Percentiles rank a stretch among this genome's conserved stretches.
Evolutionary conservation across 2,888 invertebrate genomes (phyloP).

Genomic region (Melanophora roralis): DNA sequence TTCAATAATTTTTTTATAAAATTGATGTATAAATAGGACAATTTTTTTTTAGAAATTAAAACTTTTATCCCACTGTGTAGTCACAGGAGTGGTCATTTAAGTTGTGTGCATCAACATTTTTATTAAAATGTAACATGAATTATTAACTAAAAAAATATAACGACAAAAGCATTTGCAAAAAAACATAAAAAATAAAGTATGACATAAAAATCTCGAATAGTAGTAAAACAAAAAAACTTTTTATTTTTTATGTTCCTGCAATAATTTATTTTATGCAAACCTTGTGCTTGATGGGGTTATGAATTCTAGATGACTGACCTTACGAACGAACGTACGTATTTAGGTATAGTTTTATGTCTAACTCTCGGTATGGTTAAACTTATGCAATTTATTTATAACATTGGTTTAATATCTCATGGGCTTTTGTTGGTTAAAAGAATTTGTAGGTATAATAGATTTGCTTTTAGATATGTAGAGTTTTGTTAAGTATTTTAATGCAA

Average conservation of each 20-base stretch:
- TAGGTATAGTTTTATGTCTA: slow-evolving; percentile 11
- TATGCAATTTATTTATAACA: slow-evolving; percentile 46
- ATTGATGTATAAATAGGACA: too few relatives aligned
- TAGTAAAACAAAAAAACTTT: not conserved
- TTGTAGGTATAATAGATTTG: not conserved
- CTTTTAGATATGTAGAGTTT: not conserved
- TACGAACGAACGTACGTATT: not conserved
- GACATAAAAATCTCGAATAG: slow-evolving; percentile 29
- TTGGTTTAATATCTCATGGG: slow-evolving; percentile 20
- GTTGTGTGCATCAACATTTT: slow-evolving; percentile 54
- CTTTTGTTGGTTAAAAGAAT: not conserved
- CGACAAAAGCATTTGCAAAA: slow-evolving; percentile 46
- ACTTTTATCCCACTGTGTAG: not conserved
- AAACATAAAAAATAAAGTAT: not conserved
- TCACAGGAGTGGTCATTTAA: slow-evolving; percentile 15
- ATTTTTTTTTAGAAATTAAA: too few relatives aligned
- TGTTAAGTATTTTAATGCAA: not conserved
- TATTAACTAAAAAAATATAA: slow-evolving; percentile 60
- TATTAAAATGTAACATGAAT: slow-evolving; percentile 63
- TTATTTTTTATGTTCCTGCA: slow-evolving; percentile 24
- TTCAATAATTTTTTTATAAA: too few relatives aligned
- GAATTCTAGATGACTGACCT: slow-evolving; percentile 45
- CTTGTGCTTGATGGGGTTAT: slow-evolving; percentile 33
- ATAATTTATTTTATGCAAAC: slow-evolving; percentile 44
- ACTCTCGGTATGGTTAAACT: slow-evolving; percentile 22